Percentiles rank a stretch among this genome's conserved stretches.
These are phyloP conservation scores for Ameiurus melas DNA, from an alignment of 2,113 vertebrate species.

Conservation along the genomic window DNA sequence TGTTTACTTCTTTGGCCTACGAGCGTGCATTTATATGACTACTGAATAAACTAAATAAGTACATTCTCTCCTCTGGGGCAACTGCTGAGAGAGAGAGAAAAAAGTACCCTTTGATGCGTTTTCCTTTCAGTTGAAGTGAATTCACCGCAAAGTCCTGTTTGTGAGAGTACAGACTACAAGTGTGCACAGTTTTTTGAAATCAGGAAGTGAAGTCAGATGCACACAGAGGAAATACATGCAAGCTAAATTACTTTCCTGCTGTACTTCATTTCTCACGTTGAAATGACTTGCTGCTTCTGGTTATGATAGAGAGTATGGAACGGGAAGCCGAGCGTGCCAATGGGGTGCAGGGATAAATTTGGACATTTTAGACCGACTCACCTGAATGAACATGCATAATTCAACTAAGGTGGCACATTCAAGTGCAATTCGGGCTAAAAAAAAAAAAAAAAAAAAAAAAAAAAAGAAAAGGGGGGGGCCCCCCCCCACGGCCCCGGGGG, in stretches of 20 bases:
- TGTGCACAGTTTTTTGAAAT: slow-evolving; percentile 58
- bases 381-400: slow-evolving; percentile 71
- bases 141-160: slow-evolving; percentile 58
- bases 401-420: slow-evolving; percentile 69
- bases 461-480: no score
- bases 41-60: not conserved
- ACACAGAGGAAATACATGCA: slow-evolving; percentile 70
- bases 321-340: slow-evolving; percentile 51
- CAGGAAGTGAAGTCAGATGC: slow-evolving; percentile 73
- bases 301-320: slow-evolving; percentile 34
- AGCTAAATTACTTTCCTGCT: slow-evolving; percentile 29
- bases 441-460: no score
- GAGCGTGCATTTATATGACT: not conserved
- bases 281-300: slow-evolving; percentile 10
- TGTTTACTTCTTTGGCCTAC: not conserved
- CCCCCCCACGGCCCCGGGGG: no score
- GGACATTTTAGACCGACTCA: slow-evolving; percentile 51
- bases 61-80: not conserved
- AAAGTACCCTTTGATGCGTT: not conserved
- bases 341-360: slow-evolving; percentile 62
- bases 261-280: slow-evolving; percentile 10
- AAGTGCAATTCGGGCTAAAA: slow-evolving; percentile 74
- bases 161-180: slow-evolving; percentile 29
- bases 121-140: slow-evolving; percentile 41
- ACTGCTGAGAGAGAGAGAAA: not conserved